These are phyloP conservation scores for Apamea epomidion DNA, from an alignment of 2,888 invertebrate genomes.

Conservation along the genomic window DNA sequence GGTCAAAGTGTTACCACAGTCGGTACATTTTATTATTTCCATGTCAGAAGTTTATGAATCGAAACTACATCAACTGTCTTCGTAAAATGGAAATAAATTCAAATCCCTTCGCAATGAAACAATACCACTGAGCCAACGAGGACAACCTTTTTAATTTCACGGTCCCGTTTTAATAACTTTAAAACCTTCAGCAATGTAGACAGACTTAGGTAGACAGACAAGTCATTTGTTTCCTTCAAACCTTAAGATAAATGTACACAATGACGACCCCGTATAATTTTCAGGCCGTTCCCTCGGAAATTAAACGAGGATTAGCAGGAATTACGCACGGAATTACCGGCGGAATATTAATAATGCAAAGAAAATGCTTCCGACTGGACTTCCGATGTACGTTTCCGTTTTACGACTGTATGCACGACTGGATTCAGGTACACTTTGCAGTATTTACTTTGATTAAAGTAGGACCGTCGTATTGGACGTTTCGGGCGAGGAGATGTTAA, in stretches of 20 bases:
- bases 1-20: neutral
- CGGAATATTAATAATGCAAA: constrained; percentile 66
- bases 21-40: neutral
- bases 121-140: neutral
- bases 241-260: constrained; percentile 42
- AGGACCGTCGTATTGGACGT: neutral
- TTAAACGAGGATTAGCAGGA: constrained; percentile 57
- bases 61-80: neutral
- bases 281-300: constrained; percentile 51
- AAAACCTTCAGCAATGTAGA: neutral
- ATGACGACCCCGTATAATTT: constrained; percentile 46
- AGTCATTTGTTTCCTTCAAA: constrained; percentile 49
- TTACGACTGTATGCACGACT: constrained; percentile 42
- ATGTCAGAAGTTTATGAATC: neutral
- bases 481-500: neutral
- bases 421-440: constrained; percentile 19
- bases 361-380: constrained; percentile 49
- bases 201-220: neutral
- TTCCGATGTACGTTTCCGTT: constrained; percentile 50
- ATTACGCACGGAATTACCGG: constrained; percentile 45
- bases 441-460: constrained; percentile 35
- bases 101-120: neutral
- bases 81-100: neutral
- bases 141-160: neutral
- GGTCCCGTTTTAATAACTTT: constrained; percentile 12